Evolutionary conservation across 1,140 invertebrate genomes (phyloP).

Genomic region (Wiebesia pumilae): DNA sequence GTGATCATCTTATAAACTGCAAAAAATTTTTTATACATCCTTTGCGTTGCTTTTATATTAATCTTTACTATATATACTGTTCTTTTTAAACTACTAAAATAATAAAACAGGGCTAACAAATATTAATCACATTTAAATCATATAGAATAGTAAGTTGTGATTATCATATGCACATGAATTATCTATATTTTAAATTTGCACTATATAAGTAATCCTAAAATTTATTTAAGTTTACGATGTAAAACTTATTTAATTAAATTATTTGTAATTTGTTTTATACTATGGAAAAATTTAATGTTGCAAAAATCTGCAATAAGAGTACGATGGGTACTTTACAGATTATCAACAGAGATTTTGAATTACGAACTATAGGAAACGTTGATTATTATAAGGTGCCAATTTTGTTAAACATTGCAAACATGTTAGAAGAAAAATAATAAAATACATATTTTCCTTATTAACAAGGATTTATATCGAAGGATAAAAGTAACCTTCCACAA

Average conservation of each 20-base stretch:
- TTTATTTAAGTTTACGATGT: not conserved
- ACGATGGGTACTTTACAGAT: not conserved
- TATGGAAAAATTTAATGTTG: not conserved
- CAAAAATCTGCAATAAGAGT: not conserved
- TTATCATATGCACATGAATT: not conserved
- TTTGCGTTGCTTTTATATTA: not conserved
- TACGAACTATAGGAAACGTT: not conserved
- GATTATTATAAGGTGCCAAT: not conserved
- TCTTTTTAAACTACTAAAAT: not conserved
- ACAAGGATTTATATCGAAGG: not conserved
- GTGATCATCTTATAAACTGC: not conserved
- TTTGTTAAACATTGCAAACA: not conserved
- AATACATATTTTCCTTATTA: not conserved
- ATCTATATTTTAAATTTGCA: not conserved
- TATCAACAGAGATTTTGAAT: not conserved
- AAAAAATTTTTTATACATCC: not conserved
- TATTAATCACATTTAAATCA: not conserved
- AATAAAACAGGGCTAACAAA: not conserved
- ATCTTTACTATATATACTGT: not conserved
- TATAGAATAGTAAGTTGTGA: not conserved
- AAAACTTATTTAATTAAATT: conserved; percentile 9
- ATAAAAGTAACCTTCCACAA: not conserved
- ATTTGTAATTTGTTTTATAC: not conserved
- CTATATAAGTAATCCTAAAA: not conserved
- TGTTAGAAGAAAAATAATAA: not conserved